Evolutionary conservation across 2,113 vertebrate genomes (phyloP), one percentile per base, ranked within the genome.

Genomic region (Bufo gargarizans): DNA sequence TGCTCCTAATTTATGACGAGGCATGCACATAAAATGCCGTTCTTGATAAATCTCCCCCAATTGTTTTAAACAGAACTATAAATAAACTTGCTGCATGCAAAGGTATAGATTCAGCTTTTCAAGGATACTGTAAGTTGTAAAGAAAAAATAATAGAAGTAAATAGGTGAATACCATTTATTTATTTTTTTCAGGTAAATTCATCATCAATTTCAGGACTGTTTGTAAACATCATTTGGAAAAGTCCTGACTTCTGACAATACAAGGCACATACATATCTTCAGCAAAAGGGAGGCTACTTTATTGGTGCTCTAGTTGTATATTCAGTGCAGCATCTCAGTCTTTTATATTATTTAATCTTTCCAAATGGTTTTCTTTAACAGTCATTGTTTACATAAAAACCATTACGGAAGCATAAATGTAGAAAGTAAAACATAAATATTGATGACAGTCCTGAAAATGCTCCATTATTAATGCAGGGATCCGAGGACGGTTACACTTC

Each of bases 311-410:
- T 55, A 17, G 3, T 85, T 76, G 49, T 69, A 59, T 22, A 85
- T 85, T 85, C 84, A 59, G 53, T 13, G 45, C n/a, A 47, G 45
- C 69, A 76, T 17, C 84, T 47, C 47, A 10, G 71, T 85, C 61
- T 76, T 85, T 76, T 85, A 85, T 85, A 55, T 72, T 72, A 85
- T 85, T 85, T 85, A 85, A 85, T 76, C 84, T 85, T 85, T 17
- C 67, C 53, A 85, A 84, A 85, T 85, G 69, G 56, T 59, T 85
- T 72, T 85, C 69, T 76, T 85, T 76, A 72, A 59, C 71, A 85
- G 55, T 72, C 84, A 85, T 85, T 85, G 84, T 85, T 85, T 76
- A 85, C 84, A 43, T 85, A 76, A 76, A 76, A 85, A 17, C 22
- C 69, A 85, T 76, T 76, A 85, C 84, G 47, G 58, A 85, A 76